A percentile compares a stretch with the other conserved stretches of the same genome.
Evolutionary conservation across 2,888 invertebrate species (phyloP).

Genomic region (Tineola bisselliella): DNA sequence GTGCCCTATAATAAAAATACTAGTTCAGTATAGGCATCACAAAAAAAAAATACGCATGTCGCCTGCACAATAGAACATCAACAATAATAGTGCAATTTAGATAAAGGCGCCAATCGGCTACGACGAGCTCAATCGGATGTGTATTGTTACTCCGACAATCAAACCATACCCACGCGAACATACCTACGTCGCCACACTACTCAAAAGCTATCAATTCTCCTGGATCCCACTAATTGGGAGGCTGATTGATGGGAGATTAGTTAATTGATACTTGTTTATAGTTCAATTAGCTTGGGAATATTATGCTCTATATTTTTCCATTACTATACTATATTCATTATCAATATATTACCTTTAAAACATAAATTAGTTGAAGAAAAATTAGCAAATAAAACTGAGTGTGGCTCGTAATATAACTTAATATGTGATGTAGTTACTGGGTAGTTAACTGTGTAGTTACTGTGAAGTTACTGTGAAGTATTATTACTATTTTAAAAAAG

Average conservation of each 20-base stretch:
- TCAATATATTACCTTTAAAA: too few relatives aligned
- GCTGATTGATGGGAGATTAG: background rate
- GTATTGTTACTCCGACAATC: background rate
- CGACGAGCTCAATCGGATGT: slow-evolving; percentile 6
- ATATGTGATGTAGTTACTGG: too few relatives aligned
- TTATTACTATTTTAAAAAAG: too few relatives aligned
- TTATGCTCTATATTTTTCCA: background rate
- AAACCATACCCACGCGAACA: background rate
- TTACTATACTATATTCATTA: background rate
- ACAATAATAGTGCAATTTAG: slow-evolving; percentile 7
- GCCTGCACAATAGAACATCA: background rate
- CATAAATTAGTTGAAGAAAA: too few relatives aligned
- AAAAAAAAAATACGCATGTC: background rate
- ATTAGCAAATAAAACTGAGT: too few relatives aligned
- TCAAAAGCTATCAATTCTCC: slow-evolving; percentile 4
- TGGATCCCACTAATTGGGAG: background rate
- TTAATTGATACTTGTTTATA: background rate
- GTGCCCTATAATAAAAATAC: too few relatives aligned
- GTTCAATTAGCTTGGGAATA: background rate
- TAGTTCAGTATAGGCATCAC: too few relatives aligned
- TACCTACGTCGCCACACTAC: background rate
- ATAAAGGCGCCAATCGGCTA: background rate
- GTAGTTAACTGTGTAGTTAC: too few relatives aligned
- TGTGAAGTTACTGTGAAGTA: too few relatives aligned
- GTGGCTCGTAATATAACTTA: too few relatives aligned